A percentile compares a stretch with the other conserved stretches of the same genome.
These are phyloP conservation scores for Anser brachyrhynchus DNA, from an alignment of 2,113 vertebrate species.

Conservation along the genomic window DNA sequence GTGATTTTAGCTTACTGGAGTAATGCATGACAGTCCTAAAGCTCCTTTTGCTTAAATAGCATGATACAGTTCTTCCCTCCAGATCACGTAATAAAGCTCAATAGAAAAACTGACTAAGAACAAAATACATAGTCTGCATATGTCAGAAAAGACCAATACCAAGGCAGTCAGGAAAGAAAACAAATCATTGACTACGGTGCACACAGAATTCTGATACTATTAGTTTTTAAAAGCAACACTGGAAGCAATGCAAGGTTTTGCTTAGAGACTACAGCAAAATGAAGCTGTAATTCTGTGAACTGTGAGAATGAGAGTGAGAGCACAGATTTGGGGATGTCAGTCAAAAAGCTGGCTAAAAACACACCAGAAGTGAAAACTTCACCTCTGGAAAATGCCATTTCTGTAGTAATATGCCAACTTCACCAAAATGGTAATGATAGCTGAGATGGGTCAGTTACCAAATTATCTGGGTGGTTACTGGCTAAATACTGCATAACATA, in stretches of 20 bases:
- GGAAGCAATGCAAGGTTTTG: neutral
- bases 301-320: neutral
- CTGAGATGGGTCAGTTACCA: neutral
- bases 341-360: neutral
- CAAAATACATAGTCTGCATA: neutral
- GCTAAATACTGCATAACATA: neutral
- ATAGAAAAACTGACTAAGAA: neutral
- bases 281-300: neutral
- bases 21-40: neutral
- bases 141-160: neutral
- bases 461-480: neutral
- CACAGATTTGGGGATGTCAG: neutral
- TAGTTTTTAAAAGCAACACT: neutral
- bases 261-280: neutral
- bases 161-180: neutral
- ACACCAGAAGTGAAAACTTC: neutral
- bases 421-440: neutral
- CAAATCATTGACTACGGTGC: neutral
- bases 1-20: neutral
- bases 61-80: slow-evolving; percentile 16
- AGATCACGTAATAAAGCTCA: slow-evolving; percentile 1
- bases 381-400: neutral
- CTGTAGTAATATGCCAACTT: neutral
- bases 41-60: slow-evolving; percentile 57
- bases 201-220: neutral